Evolutionary conservation across 2,113 vertebrate genomes (phyloP).

Genomic region (Psilopsiagon aurifrons): DNA sequence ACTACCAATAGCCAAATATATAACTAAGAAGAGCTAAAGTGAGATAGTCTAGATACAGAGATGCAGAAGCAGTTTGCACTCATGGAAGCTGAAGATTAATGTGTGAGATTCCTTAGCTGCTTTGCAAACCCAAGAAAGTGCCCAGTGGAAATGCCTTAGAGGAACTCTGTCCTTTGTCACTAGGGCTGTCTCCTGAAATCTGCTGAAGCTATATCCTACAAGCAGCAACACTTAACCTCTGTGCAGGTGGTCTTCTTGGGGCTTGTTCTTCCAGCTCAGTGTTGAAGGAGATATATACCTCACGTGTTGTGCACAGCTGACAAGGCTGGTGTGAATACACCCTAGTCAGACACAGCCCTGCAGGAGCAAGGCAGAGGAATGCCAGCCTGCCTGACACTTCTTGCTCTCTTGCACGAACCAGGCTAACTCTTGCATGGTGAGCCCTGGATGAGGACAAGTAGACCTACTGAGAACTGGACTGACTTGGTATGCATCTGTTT

Average conservation of each 20-base stretch:
- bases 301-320: not conserved
- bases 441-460: not conserved
- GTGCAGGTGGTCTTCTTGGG: not conserved
- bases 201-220: not conserved
- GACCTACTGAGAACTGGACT: fast-evolving
- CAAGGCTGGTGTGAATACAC: not conserved
- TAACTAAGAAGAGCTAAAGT: not conserved
- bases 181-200: not conserved
- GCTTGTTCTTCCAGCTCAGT: not conserved
- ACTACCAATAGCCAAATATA: not conserved
- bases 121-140: not conserved
- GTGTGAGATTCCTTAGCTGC: not conserved
- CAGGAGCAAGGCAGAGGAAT: not conserved
- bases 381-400: not conserved
- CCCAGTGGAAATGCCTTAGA: fast-evolving
- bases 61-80: not conserved
- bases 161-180: not conserved
- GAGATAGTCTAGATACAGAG: not conserved
- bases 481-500: not conserved
- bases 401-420: not conserved
- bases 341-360: not conserved
- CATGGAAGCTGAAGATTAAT: not conserved
- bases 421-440: not conserved
- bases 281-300: not conserved
- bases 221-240: not conserved